Evolutionary conservation across 1,140 invertebrate species (phyloP), one percentile per base, ranked within the genome.

Genomic region (Drosophila ohnishii): DNA sequence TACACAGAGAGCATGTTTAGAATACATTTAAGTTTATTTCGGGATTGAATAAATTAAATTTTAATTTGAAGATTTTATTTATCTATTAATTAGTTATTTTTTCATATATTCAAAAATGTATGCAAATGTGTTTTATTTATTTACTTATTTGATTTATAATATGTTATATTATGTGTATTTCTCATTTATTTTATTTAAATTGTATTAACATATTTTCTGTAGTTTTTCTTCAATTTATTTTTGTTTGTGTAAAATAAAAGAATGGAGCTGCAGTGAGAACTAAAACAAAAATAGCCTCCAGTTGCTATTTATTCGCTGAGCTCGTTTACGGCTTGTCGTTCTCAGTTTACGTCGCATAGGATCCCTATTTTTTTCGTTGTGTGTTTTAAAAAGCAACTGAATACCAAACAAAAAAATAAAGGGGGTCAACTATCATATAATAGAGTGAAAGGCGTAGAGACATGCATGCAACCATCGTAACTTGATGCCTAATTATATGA

Each of bases 371-470:
- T 65, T 70, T 57, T 25, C 34, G 22, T 47, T 66, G 75, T 66
- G 66, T 67, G 66, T 80, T 85, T 80, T 75, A 85, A 86, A 85
- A 85, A 75, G 77, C 62, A 75, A 57, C 74, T 60, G 61, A 75
- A 35, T 14, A 9, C 32, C 1, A 32, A 8, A 2, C 35, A 14
- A 34, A 44, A 34, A n/a, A 5, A 30, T 16, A 34, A 19, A 28
- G 2, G 11, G 16, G 11, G 19, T 58, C 19, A n/a, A n/a, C n/a
- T 56, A 11, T n/a, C 13, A 39, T 35, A 35, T 28, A 63, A 53
- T 35, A 22, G 3, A 22, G 7, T 19, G 6, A 34, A 16, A 19
- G 30, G 3, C 13, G 4, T 0, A 53, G 13, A 22, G 50, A 53
- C 13, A 28, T 19, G 50, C 35, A 51, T 5, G 8, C 11, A 34